Base-by-base conservation (phyloP, 1,140 invertebrate species). In the Pogonus chalceus region DNA sequence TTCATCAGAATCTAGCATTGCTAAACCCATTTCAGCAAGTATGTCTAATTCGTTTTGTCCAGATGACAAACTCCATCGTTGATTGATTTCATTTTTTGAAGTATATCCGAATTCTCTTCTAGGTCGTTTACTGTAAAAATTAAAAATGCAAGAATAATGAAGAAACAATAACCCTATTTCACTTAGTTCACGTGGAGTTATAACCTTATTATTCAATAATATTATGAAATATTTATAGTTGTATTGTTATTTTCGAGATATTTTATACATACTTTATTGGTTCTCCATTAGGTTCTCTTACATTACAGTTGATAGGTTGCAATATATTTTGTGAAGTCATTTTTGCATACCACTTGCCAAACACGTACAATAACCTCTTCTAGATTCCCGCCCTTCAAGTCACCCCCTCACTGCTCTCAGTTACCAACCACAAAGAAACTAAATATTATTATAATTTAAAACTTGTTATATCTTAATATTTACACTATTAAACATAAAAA, bases 1-100 rank as follows among this genome's bases (percentile, higher is more conserved):
- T 47, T 69, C 68, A 48, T 69, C 68, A 0, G 68, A 69, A 51
- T 69, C 68, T 26, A 69, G 49, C 67, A 69, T 68, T 1, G 64
- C 66, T 16, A 69, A 63, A 52, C 68, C 67, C 67, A 69, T 69
- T 50, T 69, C 65, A 50, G 68, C 66, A 14, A 69, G 59, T 23
- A 62, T 43, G 18, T 43, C 37, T 18, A 43, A 43, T 43, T 43
- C 37, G 18, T 43, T 43, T 16, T 7, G 9, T 9, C 37, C 37
- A 43, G 37, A 43, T 4, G 37, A 43, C 37, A 43, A 43, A 43
- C 37, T 43, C 37, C 37, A 43, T 43, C 37, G 7, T 43, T 43
- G 37, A 4, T 7, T 43, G 9, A 4, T 12, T 43, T 43, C 37
- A 18, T 9, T 9, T 43, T 43, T 43, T 43, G 37, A 10, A 10